Percentiles rank a stretch among this genome's conserved stretches.
phyloP scores from a whole-genome alignment of 2,113 vertebrate species.

The Melanotaenia duboulayi region DNA sequence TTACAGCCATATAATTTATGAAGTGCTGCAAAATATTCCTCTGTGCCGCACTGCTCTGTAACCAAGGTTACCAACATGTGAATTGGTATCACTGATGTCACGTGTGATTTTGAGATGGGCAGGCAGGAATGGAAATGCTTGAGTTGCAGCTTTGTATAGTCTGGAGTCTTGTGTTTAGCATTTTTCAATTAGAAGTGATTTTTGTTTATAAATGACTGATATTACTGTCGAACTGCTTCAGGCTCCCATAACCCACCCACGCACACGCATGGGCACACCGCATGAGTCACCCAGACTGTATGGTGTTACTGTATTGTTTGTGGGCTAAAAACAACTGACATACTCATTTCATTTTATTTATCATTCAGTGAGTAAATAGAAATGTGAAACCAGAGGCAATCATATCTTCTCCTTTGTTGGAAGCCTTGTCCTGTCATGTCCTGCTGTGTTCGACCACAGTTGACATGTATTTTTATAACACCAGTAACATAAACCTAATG shows the following conservation, averaged over 20 bases:
- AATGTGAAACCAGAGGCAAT: slow-evolving; percentile 45
- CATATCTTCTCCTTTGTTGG: slow-evolving; percentile 9
- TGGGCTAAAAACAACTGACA: slow-evolving; percentile 62
- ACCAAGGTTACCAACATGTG: slow-evolving; percentile 71
- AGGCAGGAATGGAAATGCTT: slow-evolving; percentile 33
- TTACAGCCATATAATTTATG: slow-evolving; percentile 71
- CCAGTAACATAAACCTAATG: background rate
- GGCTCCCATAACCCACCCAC: slow-evolving; percentile 43
- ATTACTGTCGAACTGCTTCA: slow-evolving; percentile 55
- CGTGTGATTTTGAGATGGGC: slow-evolving; percentile 40
- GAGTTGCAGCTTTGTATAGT: slow-evolving; percentile 51
- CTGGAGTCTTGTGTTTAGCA: slow-evolving; percentile 58
- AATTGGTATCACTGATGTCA: slow-evolving; percentile 46
- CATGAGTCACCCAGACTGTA: slow-evolving; percentile 50
- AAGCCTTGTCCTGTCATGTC: background rate
- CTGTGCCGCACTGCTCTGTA: slow-evolving; percentile 58
- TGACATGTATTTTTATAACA: background rate
- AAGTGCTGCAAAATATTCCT: slow-evolving; percentile 65
- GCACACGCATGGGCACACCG: slow-evolving; percentile 31
- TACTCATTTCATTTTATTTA: slow-evolving; percentile 58
- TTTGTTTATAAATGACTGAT: slow-evolving; percentile 63
- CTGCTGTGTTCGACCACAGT: background rate
- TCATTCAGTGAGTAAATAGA: slow-evolving; percentile 58
- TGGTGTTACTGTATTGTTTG: slow-evolving; percentile 60
- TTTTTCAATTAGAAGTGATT: slow-evolving; percentile 65